These are phyloP conservation scores for Sphaerophoria taeniata DNA, from an alignment of 2,888 invertebrate genomes.

Conservation along the genomic window DNA sequence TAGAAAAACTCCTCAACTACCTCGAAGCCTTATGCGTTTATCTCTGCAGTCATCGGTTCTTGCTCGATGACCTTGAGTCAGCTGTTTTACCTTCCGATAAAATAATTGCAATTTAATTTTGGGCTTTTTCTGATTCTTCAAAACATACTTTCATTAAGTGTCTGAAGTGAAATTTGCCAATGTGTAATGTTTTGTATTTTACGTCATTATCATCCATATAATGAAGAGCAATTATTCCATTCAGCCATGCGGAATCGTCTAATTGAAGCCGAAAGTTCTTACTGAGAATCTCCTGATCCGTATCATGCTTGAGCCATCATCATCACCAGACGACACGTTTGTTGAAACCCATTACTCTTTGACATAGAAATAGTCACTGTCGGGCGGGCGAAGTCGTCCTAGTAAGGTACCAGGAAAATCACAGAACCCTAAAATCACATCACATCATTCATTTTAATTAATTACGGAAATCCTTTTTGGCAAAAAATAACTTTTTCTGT, in stretches of 20 bases:
- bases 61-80: too few species aligned
- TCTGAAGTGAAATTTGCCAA: not conserved
- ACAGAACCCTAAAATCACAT: conserved; percentile 62
- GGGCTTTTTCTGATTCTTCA: too few species aligned
- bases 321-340: not conserved
- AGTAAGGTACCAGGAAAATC: conserved; percentile 20
- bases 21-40: too few species aligned
- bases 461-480: conserved; percentile 57
- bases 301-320: not conserved
- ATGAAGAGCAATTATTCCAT: conserved; percentile 22
- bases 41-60: too few species aligned
- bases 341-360: conserved; percentile 36
- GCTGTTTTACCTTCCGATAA: too few species aligned
- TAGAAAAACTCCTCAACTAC: too few species aligned
- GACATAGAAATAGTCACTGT: not conserved
- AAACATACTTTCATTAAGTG: not conserved
- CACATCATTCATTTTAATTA: conserved; percentile 65
- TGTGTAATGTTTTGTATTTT: not conserved
- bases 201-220: not conserved
- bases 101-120: too few species aligned
- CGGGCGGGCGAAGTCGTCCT: not conserved
- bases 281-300: conserved; percentile 18
- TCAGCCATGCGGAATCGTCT: conserved; percentile 18
- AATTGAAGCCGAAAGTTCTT: conserved; percentile 17
- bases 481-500: conserved; percentile 13